A percentile compares a stretch with the other conserved stretches of the same genome.
Conservation (phyloP, 2,797 vertebrate species). For the Peromyscus aztecus region DNA sequence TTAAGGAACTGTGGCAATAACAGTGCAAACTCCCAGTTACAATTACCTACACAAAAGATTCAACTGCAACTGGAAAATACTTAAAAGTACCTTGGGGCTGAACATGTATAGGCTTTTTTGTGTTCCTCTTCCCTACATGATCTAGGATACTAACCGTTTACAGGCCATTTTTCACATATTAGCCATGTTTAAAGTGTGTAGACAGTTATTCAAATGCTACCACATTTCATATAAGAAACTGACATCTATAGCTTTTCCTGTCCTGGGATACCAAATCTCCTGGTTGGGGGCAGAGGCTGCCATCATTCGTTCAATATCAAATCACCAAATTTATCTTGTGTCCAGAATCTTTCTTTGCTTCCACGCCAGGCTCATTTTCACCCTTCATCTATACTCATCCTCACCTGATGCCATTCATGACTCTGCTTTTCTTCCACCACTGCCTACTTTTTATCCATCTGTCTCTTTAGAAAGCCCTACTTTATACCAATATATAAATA, state of each 20-base stretch:
- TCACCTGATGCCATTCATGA: not conserved
- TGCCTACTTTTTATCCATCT: not conserved
- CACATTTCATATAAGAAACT: not conserved
- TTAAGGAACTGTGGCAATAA: not conserved
- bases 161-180: not conserved
- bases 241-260: not conserved
- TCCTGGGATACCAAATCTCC: not conserved
- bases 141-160: not conserved
- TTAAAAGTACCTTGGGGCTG: not conserved
- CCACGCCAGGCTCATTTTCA: not conserved
- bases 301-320: not conserved
- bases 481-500: conserved; percentile 33
- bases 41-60: not conserved
- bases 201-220: not conserved
- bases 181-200: not conserved
- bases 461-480: not conserved
- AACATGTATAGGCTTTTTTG: not conserved
- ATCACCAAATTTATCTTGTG: not conserved
- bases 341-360: conserved; percentile 42
- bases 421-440: not conserved
- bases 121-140: not conserved
- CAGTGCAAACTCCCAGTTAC: not conserved
- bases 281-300: not conserved
- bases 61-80: not conserved
- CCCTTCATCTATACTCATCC: not conserved